These are phyloP conservation scores for Carcharodon carcharias DNA, from an alignment of 2,797 vertebrate species.

Conservation along the genomic window DNA sequence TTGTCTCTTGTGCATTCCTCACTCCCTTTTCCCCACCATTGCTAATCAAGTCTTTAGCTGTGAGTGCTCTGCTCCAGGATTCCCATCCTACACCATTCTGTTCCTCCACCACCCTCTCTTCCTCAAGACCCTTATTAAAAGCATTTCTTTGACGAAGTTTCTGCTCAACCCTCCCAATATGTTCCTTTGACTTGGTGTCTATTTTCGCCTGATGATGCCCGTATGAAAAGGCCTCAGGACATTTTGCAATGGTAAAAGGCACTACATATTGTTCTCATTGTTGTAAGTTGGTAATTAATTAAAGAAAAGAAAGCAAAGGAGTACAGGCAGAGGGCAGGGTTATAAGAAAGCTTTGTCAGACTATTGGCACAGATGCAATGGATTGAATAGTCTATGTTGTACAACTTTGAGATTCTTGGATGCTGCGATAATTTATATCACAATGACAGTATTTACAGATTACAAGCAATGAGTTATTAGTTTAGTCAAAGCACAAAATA, in stretches of 20 bases:
- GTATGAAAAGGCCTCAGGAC: not conserved
- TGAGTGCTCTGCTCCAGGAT: not conserved
- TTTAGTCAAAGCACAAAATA: not conserved
- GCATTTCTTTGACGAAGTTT: not conserved
- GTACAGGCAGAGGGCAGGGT: too few relatives aligned
- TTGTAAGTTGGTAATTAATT: not conserved
- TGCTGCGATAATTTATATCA: not conserved
- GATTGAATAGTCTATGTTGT: not conserved
- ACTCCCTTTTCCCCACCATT: not conserved
- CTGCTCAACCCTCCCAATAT: not conserved
- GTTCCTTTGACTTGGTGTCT: not conserved
- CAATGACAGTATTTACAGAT: not conserved
- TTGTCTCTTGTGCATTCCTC: not conserved
- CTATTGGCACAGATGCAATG: not conserved
- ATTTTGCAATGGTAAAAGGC: not conserved
- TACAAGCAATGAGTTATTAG: not conserved
- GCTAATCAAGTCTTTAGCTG: not conserved
- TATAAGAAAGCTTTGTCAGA: not conserved
- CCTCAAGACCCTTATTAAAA: not conserved
- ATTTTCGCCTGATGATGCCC: not conserved
- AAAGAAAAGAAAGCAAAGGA: not conserved
- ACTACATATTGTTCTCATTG: too few relatives aligned
- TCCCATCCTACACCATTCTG: not conserved
- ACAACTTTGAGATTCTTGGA: not conserved
- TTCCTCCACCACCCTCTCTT: not conserved